Percentiles rank a stretch among this genome's conserved stretches.
Evolutionary conservation across 2,113 vertebrate genomes (phyloP).

Genomic region (Daboia siamensis): DNA sequence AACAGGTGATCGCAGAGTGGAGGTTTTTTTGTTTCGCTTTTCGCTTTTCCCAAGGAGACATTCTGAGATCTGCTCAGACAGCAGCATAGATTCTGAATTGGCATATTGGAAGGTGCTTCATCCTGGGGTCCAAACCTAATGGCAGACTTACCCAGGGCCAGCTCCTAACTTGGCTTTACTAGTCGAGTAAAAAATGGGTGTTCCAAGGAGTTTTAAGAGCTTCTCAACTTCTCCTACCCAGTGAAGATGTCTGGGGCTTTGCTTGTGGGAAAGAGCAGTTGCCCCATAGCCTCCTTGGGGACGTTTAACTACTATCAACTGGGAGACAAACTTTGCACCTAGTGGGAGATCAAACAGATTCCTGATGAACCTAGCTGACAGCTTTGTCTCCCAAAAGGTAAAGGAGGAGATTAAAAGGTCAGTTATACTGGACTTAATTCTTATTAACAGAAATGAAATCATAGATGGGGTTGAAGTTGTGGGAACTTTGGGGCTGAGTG

Average conservation of each 20-base stretch:
- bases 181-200: neutral
- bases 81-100: neutral
- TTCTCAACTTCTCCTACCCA: neutral
- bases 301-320: too few species aligned
- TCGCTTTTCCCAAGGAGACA: neutral
- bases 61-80: neutral
- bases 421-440: too few species aligned
- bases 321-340: too few species aligned
- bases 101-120: neutral
- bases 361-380: too few species aligned
- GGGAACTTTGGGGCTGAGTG: too few species aligned
- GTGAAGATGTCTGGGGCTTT: neutral
- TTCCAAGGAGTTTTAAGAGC: neutral
- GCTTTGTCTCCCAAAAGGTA: too few species aligned
- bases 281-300: neutral
- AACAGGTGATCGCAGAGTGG: neutral
- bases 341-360: too few species aligned
- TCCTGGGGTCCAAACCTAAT: neutral
- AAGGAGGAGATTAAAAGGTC: too few species aligned
- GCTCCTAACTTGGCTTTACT: neutral
- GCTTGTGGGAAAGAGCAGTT: neutral
- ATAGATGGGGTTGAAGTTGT: too few species aligned
- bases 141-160: too few species aligned
- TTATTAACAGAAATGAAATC: too few species aligned
- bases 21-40: rapidly evolving